phyloP scores from a whole-genome alignment of 1,140 invertebrate species.

The Anastatus disparis region DNA sequence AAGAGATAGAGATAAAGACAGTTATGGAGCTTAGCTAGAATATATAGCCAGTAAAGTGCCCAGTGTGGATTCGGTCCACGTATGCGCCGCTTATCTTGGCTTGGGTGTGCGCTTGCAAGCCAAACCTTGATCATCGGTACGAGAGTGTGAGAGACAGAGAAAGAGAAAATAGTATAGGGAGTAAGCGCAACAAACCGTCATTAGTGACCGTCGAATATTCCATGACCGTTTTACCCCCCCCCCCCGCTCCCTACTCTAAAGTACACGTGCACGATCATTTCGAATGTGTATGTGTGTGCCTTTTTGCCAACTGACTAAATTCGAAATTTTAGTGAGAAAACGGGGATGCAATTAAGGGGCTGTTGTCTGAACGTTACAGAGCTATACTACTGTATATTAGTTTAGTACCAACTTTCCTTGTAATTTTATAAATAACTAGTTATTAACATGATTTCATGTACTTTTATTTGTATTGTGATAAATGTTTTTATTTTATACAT shows the following conservation, averaged over 20 bases:
- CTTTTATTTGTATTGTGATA: no score
- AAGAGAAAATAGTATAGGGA: no score
- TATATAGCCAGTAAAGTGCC: conserved; percentile 19
- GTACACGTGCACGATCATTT: not conserved
- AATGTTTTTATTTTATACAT: no score
- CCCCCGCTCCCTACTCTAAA: not conserved
- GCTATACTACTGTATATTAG: no score
- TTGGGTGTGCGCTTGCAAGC: not conserved
- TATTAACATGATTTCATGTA: no score
- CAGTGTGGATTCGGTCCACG: conserved; percentile 29
- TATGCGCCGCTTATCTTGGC: conserved; percentile 33
- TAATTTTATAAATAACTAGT: no score
- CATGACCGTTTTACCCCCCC: not conserved
- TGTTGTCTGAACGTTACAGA: not conserved
- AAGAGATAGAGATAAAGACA: conserved; percentile 16
- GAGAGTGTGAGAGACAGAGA: no score
- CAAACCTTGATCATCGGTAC: not conserved
- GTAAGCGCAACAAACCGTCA: conserved; percentile 51
- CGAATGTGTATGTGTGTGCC: not conserved
- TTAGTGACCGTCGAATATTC: conserved; percentile 54
- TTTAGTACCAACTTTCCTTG: no score
- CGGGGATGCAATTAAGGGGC: not conserved
- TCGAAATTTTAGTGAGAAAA: not conserved
- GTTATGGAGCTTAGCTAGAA: conserved; percentile 4
- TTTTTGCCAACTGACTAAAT: not conserved